Evolutionary conservation across 2,113 vertebrate species (phyloP), one percentile per base, ranked within the genome.

Genomic region (Zapornia atra): DNA sequence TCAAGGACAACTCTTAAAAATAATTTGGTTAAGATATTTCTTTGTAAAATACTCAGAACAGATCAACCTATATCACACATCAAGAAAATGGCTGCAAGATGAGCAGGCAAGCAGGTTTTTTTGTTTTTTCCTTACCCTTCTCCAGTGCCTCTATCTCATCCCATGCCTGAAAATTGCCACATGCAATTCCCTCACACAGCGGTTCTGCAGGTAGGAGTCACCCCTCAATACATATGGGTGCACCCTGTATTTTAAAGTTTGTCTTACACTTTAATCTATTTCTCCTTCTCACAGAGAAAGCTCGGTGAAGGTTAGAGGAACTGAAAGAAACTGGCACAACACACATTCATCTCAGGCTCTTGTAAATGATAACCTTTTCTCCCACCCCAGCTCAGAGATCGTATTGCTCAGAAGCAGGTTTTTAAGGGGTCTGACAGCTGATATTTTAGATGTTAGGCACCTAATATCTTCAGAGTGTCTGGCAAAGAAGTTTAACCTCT

Each of bases 391-490:
- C 76, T 92, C 22, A 8, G 28, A n/a, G 28, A 86, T 69, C 61
- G 69, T 12, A 60, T n/a, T 69, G 70, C n/a, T 60, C 90, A 96
- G 94, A 86, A 82, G 66, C 83, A 94, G 71, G 70, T 96, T 93
- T 96, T 96, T 94, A 95, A 91, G 60, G 88, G 44, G 64, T 95
- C 93, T 91, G 92, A 94, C 68, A 94, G 86, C 31, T 88, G 78
- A 77, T 95, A 97, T 94, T 97, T 93, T 90, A 96, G 80, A 96
- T 85, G 42, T 89, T 96, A 94, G 83, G 84, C 94, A 95, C 69
- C 91, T 87, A 92, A 51, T 81, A 73, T 46, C 69, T 95, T 94
- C 84, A 92, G 50, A 97, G 89, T 50, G 97, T 69, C 86, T 94
- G 80, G 92, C 70, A 96, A 88, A 95, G 85, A 84, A 64, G 71